Percentiles rank a stretch among this genome's conserved stretches.
Evolutionary conservation across 1,140 invertebrate species (phyloP).

Genomic region (Drosophila ercepeae): DNA sequence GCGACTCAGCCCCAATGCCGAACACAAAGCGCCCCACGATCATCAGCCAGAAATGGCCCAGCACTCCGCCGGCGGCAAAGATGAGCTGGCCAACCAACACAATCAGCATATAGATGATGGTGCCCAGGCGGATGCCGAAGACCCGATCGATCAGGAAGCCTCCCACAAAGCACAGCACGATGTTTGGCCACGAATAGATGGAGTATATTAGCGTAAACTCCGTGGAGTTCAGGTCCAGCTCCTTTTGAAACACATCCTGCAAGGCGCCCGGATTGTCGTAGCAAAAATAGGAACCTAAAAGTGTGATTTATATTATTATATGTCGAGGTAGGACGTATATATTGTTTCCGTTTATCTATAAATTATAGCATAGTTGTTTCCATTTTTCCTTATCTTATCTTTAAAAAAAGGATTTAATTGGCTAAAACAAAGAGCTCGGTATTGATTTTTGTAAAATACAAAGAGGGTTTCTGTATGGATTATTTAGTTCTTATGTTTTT

Average conservation of each 20-base stretch:
- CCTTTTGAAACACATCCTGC: constrained; percentile 94
- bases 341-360: background rate
- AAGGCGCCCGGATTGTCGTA: constrained; percentile 98
- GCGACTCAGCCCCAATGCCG: constrained; percentile 97
- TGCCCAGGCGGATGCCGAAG: constrained; percentile 96
- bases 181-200: constrained; percentile 99
- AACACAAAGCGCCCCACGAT: constrained; percentile 96
- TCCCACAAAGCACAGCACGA: constrained; percentile 97
- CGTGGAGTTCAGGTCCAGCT: constrained; percentile 91
- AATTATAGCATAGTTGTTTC: background rate
- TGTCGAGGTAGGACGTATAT: background rate
- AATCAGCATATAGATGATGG: constrained; percentile 93
- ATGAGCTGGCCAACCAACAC: constrained; percentile 93
- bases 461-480: background rate
- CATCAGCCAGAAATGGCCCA: constrained; percentile 95
- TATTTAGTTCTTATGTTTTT: background rate
- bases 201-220: constrained; percentile 96
- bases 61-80: constrained; percentile 94
- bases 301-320: background rate
- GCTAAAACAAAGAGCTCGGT: background rate
- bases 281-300: constrained; percentile 94
- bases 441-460: background rate
- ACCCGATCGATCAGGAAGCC: constrained; percentile 97
- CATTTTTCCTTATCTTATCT: background rate
- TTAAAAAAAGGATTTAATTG: background rate